A percentile compares a stretch with the other conserved stretches of the same genome.
Evolutionary conservation across 2,888 invertebrate species (phyloP).

Genomic region (Reticulitermes lucifugus): DNA sequence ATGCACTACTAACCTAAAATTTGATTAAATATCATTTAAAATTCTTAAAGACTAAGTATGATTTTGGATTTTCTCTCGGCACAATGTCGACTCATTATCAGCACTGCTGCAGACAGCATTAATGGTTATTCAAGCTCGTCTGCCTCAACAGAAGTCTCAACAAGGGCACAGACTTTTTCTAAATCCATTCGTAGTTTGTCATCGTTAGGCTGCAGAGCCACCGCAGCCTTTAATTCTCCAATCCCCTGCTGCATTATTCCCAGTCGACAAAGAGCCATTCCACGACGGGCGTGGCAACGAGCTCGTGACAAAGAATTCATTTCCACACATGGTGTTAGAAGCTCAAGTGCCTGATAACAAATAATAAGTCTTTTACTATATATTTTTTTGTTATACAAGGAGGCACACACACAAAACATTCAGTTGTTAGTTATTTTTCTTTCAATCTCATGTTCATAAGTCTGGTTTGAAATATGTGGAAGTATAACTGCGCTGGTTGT

Average conservation of each 20-base stretch:
- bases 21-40: no score
- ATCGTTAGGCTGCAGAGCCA: constrained; percentile 74
- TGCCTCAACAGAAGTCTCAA: constrained; percentile 47
- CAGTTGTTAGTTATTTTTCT: no score
- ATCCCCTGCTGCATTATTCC: constrained; percentile 78
- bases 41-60: no score
- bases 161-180: constrained; percentile 58
- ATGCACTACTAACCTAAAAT: no score
- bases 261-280: constrained; percentile 77
- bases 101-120: no score
- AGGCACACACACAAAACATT: no score
- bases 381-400: no score
- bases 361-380: background rate
- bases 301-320: constrained; percentile 78
- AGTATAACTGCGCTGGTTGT: no score
- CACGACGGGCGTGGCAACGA: constrained; percentile 79
- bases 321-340: constrained; percentile 78
- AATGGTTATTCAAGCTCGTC: background rate
- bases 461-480: no score
- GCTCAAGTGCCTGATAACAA: constrained; percentile 73
- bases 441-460: no score
- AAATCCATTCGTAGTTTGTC: constrained; percentile 72
- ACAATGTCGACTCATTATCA: no score
- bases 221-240: constrained; percentile 79
- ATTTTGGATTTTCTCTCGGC: no score